phyloP scores from a whole-genome alignment of 2,888 invertebrate genomes.

The Hydroisotoma schaefferi region DNA sequence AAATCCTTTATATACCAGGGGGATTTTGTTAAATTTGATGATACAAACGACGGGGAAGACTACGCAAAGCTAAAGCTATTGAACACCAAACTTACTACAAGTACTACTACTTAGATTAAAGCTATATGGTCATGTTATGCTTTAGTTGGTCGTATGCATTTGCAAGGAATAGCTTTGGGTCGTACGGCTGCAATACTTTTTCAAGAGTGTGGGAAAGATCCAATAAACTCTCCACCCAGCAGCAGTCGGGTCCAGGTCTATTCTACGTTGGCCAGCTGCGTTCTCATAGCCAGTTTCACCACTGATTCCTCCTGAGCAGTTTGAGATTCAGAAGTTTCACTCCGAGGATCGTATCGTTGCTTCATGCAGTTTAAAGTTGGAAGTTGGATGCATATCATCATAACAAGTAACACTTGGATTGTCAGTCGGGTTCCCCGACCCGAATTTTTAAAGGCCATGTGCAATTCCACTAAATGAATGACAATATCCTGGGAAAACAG shows the following conservation, averaged over 20 bases:
- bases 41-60: too few species aligned
- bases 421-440: neutral
- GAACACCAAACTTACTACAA: too few species aligned
- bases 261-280: slow-evolving; percentile 44
- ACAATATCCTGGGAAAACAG: slow-evolving; percentile 12
- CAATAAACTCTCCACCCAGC: slow-evolving; percentile 32
- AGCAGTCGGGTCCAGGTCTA: too few species aligned
- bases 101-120: too few species aligned
- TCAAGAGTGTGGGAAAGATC: slow-evolving; percentile 21
- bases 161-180: slow-evolving; percentile 1
- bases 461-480: neutral
- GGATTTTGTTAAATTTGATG: neutral
- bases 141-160: too few species aligned
- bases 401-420: too few species aligned
- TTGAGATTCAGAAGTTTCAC: neutral
- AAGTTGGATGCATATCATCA: too few species aligned
- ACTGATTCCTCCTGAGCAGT: neutral
- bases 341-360: too few species aligned
- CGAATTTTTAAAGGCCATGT: slow-evolving; percentile 4
- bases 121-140: too few species aligned
- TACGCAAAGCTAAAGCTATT: too few species aligned
- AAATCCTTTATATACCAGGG: slow-evolving; percentile 17
- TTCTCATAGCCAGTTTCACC: slow-evolving; percentile 33
- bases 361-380: too few species aligned
- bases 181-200: slow-evolving; percentile 2